These are phyloP conservation scores for Campylomormyrus numenius DNA, from an alignment of 2,113 vertebrate genomes.

Conservation along the genomic window DNA sequence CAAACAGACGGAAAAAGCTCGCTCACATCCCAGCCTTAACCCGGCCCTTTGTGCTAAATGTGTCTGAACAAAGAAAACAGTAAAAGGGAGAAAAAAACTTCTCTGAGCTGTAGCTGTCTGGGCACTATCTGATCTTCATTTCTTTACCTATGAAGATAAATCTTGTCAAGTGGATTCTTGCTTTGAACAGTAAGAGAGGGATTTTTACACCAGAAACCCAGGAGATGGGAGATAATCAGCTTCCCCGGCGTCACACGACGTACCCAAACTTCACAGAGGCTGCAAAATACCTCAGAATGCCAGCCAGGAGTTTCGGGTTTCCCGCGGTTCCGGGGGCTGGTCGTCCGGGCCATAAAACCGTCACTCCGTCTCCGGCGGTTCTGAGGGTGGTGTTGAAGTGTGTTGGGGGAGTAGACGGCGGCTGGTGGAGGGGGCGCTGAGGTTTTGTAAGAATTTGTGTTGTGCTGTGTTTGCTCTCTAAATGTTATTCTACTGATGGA, in stretches of 20 bases:
- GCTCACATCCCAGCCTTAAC: background rate
- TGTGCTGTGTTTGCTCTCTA: background rate
- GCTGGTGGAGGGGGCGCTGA: background rate
- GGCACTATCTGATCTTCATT: conserved; percentile 4
- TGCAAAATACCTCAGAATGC: conserved; percentile 41
- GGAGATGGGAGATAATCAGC: background rate
- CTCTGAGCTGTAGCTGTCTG: background rate
- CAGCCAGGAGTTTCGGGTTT: conserved; percentile 36
- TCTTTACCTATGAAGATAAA: background rate
- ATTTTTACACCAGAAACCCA: background rate
- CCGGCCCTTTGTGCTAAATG: background rate
- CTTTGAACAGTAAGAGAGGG: background rate
- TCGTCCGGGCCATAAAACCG: conserved; percentile 44
- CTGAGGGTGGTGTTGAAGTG: conserved; percentile 30
- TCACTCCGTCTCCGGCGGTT: conserved; percentile 32
- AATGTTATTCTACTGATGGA: background rate
- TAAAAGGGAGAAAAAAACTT: background rate
- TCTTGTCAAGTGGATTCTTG: conserved; percentile 9
- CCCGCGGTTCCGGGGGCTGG: conserved; percentile 13
- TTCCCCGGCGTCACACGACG: background rate
- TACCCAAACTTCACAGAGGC: background rate
- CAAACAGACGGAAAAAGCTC: background rate
- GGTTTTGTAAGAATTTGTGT: background rate
- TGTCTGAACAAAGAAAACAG: conserved; percentile 1
- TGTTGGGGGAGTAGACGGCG: background rate